Percentiles rank a stretch among this genome's conserved stretches.
Conservation (phyloP, 2,888 invertebrate species). For the Bugula neritina region DNA sequence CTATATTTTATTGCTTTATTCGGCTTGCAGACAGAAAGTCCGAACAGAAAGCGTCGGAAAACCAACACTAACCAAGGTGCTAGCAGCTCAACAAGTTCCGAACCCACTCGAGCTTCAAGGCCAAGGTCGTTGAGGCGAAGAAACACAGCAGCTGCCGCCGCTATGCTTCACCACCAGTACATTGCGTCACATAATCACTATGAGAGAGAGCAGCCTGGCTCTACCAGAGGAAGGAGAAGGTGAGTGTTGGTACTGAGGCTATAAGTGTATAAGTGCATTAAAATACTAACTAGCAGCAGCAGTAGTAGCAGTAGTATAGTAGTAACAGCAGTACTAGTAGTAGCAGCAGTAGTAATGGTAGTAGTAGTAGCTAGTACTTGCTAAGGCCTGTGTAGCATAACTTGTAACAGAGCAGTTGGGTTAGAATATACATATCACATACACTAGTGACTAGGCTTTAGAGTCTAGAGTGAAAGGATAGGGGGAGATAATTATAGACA, state of each 20-base stretch:
- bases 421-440: too few species aligned
- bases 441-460: too few species aligned
- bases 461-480: too few species aligned
- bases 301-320: too few species aligned
- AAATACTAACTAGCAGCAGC: background rate
- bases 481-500: too few species aligned
- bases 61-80: background rate
- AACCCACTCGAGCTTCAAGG: background rate
- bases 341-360: too few species aligned
- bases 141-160: background rate
- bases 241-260: background rate
- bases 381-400: too few species aligned
- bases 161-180: background rate
- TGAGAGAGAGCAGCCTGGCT: background rate
- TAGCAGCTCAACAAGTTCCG: background rate
- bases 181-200: background rate
- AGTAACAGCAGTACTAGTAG: too few species aligned
- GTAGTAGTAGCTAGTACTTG: too few species aligned
- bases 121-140: conserved; percentile 3
- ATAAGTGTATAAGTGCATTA: too few species aligned
- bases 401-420: too few species aligned
- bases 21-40: conserved; percentile 10
- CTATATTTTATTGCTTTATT: too few species aligned
- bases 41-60: background rate
- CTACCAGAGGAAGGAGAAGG: background rate